These are phyloP conservation scores for Heliconius nattereri DNA, from an alignment of 1,140 invertebrate genomes.

Conservation along the genomic window DNA sequence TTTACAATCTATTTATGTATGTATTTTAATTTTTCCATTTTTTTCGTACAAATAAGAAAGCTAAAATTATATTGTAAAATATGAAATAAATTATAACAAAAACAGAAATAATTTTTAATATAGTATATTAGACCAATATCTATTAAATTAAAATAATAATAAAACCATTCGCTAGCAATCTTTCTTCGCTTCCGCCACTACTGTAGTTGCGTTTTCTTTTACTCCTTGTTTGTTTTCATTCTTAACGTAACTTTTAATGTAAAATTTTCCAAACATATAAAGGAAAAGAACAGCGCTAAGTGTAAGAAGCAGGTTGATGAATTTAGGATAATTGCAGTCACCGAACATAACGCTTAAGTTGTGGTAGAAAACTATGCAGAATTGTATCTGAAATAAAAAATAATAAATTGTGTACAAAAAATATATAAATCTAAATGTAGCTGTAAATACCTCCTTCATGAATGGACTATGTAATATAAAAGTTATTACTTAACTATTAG, in stretches of 20 bases:
- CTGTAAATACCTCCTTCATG: no score
- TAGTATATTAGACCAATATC: no score
- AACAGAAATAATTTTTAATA: no score
- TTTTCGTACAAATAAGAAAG: no score
- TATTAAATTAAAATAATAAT: neutral
- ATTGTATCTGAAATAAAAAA: constrained; percentile 85
- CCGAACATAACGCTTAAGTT: constrained; percentile 83
- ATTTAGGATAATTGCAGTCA: constrained; percentile 85
- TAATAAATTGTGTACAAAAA: no score
- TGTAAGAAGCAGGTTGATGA: constrained; percentile 85
- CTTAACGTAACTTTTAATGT: constrained; percentile 86
- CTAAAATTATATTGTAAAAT: no score
- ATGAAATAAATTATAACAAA: no score
- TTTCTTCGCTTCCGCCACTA: constrained; percentile 16
- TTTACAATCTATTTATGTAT: no score
- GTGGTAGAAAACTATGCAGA: constrained; percentile 89
- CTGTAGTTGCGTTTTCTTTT: neutral
- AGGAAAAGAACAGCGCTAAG: constrained; percentile 90
- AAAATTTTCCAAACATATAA: constrained; percentile 93
- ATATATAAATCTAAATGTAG: no score
- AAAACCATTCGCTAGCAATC: constrained; percentile 30
- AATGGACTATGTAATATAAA: no score
- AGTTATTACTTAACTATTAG: no score
- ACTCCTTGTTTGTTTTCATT: neutral
- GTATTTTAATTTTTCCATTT: no score